Base-by-base conservation (phyloP, 2,113 vertebrate genomes). In the Synodontis membranacea region DNA sequence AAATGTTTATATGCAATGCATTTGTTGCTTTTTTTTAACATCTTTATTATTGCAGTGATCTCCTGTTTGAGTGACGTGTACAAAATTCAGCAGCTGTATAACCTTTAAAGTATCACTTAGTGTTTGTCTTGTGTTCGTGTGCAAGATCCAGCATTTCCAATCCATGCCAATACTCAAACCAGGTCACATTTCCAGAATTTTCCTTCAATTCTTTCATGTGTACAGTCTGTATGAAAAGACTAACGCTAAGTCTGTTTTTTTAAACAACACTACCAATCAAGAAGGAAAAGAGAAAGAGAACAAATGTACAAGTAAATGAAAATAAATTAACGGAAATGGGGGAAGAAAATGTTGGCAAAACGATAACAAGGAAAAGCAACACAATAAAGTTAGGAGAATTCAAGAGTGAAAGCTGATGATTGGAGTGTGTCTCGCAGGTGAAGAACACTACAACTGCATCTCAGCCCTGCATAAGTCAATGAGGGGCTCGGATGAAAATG, bases 401-500 rank as follows among this genome's bases (percentile, higher is more conserved):
- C 31, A 37, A 14, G 8, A 75, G 5, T 72, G 21, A 75, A 58
- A 1, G 12, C 14, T 66, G 28, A 46, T 19, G 39, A 5, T 83
- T 48, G 42, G 46, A 82, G 37, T 56, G 54, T 74, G 50, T 84
- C n/a, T 80, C 8, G 68, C 81, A 99, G 98, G 98, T 72, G 98
- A 99, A 81, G 98, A 99, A 72, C 98, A 99, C 91, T 99, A 96
- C 92, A 99, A 99, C 93, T 97, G 97, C 90, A 98, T 99, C 92
- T 99, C 97, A 8, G 98, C 98, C 0, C 92, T 99, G 46, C 98
- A 99, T 87, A 99, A 99, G 92, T 98, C 98, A 0, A 96, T 99
- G 97, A 95, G 98, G 85, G 98, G 98, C 89, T 99, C 98, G 0
- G 95, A 99, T 84, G 94, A 96, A 90, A 98, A 97, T 0, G 97